Conservation (phyloP, 2,888 invertebrate species). For the Drymonia ruficornis region DNA sequence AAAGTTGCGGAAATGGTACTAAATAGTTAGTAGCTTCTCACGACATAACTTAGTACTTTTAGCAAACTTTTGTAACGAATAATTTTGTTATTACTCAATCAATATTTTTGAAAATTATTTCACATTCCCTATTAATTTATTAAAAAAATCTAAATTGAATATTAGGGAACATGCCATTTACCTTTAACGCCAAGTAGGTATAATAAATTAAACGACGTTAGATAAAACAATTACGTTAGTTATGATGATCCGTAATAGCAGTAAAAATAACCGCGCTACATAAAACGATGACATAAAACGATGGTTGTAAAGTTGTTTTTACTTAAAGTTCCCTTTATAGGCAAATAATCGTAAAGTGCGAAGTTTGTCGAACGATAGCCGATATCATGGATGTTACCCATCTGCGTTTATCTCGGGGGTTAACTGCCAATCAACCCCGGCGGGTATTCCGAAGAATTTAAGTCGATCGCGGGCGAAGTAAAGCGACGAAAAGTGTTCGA, state of each 20-base stretch:
- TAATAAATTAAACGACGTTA: slow-evolving; percentile 45
- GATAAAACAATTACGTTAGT: slow-evolving; percentile 58
- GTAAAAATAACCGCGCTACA: slow-evolving; percentile 62
- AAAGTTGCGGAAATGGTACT: no score
- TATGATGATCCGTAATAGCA: slow-evolving; percentile 52
- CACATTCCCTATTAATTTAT: no score
- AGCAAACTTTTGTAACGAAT: no score
- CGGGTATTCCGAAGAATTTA: slow-evolving; percentile 27
- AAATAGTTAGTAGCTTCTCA: no score
- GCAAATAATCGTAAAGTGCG: slow-evolving; percentile 75
- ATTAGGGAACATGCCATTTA: no score
- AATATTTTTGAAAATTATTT: no score
- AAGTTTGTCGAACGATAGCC: slow-evolving; percentile 72
- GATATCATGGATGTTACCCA: slow-evolving; percentile 61
- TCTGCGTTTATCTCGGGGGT: slow-evolving; percentile 63
- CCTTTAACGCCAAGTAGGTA: slow-evolving; percentile 11
- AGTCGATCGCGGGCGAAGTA: slow-evolving; percentile 6
- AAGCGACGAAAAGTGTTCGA: slow-evolving; percentile 11
- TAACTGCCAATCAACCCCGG: slow-evolving; percentile 52
- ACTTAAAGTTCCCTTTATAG: slow-evolving; percentile 77
- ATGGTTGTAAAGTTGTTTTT: slow-evolving; percentile 79
- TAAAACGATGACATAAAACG: slow-evolving; percentile 69
- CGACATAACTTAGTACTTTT: no score
- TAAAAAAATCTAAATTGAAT: no score
- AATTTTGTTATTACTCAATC: no score